Evolutionary conservation across 2,113 vertebrate species (phyloP), one percentile per base, ranked within the genome.

Genomic region (Sterna hirundo): DNA sequence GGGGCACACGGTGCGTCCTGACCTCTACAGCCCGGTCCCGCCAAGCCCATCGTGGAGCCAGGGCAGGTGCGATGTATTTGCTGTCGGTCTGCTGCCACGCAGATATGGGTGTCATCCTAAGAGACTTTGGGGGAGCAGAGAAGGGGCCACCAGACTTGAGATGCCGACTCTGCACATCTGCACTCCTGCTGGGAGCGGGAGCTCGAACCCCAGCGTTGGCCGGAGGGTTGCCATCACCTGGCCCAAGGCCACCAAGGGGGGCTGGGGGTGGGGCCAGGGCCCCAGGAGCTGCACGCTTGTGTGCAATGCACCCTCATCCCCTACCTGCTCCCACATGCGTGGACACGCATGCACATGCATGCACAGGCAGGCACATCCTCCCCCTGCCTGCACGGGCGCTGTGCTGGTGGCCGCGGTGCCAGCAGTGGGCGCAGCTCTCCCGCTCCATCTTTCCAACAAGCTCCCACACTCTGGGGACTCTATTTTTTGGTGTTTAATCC

Each of bases 181-280:
- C 23, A 4, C 26, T 52, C 47, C n/a, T 78, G n/a, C 40, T 69
- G 79, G 20, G 36, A 62, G 9, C 1, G 4, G 25, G 34, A 83
- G 30, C 51, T 70, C 51, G 30, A 49, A 36, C 26, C 11, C 6
- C 12, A 16, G 32, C 7, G 42, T 10, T 61, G 77, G 83, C 36
- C 1, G 3, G 29, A 57, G n/a, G 18, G 30, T 26, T 76, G 6
- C n/a, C 0, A 0, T 85, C 13, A 7, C 23, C 22, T 61, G 34
- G 15, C 51, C 38, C 51, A 60, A 68, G 42, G 25, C 54, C 66
- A 68, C 32, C 0, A 0, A 6, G 36, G 14, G 15, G 54, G 15
- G 16, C 18, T 44, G 6, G 40, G 38, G 9, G 12, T 16, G 11
- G 15, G 20, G 8, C 9, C 55, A 58, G 1, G 1, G 10, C 21